Evolutionary conservation across 2,113 vertebrate species (phyloP), one percentile per base, ranked within the genome.

Genomic region (Butorides virescens): DNA sequence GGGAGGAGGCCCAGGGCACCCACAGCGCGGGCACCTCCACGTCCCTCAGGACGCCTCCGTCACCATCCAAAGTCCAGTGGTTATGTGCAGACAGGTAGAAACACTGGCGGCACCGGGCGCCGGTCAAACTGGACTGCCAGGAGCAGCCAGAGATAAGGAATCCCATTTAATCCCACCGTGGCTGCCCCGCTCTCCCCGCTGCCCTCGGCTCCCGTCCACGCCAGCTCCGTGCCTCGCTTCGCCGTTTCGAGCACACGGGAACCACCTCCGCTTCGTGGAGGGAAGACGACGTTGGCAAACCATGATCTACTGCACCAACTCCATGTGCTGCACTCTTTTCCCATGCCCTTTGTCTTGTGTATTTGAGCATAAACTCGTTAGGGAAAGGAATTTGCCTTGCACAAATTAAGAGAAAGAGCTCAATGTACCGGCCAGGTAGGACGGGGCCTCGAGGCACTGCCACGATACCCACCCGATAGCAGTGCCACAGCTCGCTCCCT

Each of bases 181-280:
- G 34, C 9, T 3, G 15, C 39, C 49, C 75, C 5, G 39, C 30
- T 34, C 53, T 62, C 32, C 53, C 61, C 53, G 39, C 53, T 12
- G 34, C 46, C 55, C 66, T 29, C 42, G 3, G 42, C 52, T 75
- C 68, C 63, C 4, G 0, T 49, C 92, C 71, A 75, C 56, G 1
- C 14, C 5, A 16, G 74, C 50, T 75, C 87, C 0, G 0, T 9
- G 37, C 42, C 32, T 68, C 5, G 0, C 34, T 37, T 16, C 7
- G 19, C 53, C 1, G 0, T 26, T 22, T n/a, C 20, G 32, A 73
- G 59, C 34, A 37, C 1, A 1, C 46, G 32, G n/a, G 19, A 89
- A 36, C 37, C 84, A 50, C 47, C 46, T 58, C 55, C 58, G 19
- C 49, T 34, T 7, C 0, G 6, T 7, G 63, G 47, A 56, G 46